Percentiles rank a stretch among this genome's conserved stretches.
phyloP scores from a whole-genome alignment of 2,797 vertebrate species.

The Poecilia velifera region DNA sequence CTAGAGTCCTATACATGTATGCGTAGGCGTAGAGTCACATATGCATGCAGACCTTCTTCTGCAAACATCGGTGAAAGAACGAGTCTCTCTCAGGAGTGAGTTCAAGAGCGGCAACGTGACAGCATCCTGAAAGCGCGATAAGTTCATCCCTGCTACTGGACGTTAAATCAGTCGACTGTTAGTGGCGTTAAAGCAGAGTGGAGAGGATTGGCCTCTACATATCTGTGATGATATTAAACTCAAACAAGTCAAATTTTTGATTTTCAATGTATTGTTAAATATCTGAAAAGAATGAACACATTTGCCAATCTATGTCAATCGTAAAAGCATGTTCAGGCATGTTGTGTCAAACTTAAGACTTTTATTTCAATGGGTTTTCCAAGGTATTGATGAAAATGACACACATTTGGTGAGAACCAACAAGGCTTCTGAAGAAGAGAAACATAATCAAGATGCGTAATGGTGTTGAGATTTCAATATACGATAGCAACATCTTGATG shows the following conservation, averaged over 20 bases:
- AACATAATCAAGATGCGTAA: neutral
- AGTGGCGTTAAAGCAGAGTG: neutral
- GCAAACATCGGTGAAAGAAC: neutral
- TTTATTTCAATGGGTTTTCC: too few species aligned
- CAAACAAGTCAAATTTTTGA: neutral
- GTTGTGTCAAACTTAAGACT: too few species aligned
- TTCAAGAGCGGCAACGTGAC: neutral
- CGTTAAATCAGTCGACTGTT: neutral
- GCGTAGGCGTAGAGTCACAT: too few species aligned
- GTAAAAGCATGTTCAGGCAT: neutral
- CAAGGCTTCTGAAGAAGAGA: neutral
- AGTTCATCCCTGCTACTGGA: neutral
- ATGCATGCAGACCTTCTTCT: neutral
- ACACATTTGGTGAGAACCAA: neutral
- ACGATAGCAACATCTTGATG: neutral
- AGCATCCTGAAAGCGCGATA: neutral
- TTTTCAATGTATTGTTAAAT: neutral
- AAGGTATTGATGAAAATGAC: neutral
- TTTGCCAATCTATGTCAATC: neutral
- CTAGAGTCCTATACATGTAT: neutral
- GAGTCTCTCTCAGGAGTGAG: neutral
- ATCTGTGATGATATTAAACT: neutral
- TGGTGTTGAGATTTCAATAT: neutral
- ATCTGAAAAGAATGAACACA: neutral
- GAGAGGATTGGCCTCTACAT: neutral